Base-by-base conservation (phyloP, 2,888 invertebrate species). In the Coelinius sp. region DNA sequence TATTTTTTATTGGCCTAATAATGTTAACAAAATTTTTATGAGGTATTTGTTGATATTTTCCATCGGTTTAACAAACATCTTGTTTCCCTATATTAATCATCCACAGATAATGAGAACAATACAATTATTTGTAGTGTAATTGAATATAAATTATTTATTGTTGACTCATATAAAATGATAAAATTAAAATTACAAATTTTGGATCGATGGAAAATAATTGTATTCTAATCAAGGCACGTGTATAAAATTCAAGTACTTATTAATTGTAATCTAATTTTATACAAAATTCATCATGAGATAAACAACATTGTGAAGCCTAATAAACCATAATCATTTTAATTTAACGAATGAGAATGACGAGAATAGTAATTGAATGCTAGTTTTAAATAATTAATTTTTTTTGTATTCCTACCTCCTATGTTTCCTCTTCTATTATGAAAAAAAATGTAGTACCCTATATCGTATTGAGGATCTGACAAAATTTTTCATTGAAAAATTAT, bases 201-300 rank as follows among this genome's bases (percentile, higher is more conserved):
- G 17, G 46, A 59, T 31, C 59, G 35, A 20, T 56, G 56, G 14
- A 27, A 25, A 12, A 52, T 25, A 53, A 24, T 24, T 53, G n/a
- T n/a, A n/a, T n/a, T 27, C 25, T 53, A 25, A 53, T 53, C 35
- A 59, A 59, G 59, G 59, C 59, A 59, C 59, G 8, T 59, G 20
- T 59, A 17, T 35, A 35, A 59, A 59, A 7, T 35, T 31, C 20
- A 17, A 12, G 41, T 59, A 35, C 25, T 25, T 25, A 56, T 24
- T 24, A 20, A 12, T 20, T 14, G 7, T 59, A 59, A 59, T 59
- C 14, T 35, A 59, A 59, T 59, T 31, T 59, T 59, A 27, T 31
- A 59, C 17, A 59, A 59, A 56, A 59, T 4, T 22, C 10, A 20
- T 20, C 20, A 17, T 22, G n/a, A 5, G 46, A 31, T 17, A 46